phyloP scores from a whole-genome alignment of 2,113 vertebrate species.

The Pachycephala philippinensis region DNA sequence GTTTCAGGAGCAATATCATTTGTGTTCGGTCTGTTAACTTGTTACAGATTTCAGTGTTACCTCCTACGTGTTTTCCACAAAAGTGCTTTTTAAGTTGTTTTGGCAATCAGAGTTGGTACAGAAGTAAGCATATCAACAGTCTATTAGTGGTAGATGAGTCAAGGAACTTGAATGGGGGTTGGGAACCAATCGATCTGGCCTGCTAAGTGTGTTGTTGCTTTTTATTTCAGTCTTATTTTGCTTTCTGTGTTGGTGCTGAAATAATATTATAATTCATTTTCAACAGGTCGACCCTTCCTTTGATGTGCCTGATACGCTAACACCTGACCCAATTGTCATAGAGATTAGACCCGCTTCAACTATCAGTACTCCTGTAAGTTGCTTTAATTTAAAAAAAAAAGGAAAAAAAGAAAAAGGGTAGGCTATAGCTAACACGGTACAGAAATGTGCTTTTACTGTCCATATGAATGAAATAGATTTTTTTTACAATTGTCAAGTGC shows the following conservation, averaged over 20 bases:
- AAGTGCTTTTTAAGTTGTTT: background rate
- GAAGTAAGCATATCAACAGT: rapidly evolving
- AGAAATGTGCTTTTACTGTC: background rate
- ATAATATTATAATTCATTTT: background rate
- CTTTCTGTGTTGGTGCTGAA: background rate
- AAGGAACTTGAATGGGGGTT: background rate
- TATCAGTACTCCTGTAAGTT: slow-evolving; percentile 64
- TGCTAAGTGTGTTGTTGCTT: background rate
- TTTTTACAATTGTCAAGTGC: background rate
- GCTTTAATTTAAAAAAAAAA: background rate
- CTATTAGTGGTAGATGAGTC: background rate
- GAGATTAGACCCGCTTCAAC: slow-evolving; percentile 67
- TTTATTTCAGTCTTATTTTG: background rate
- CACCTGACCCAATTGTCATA: slow-evolving; percentile 74
- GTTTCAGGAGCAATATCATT: background rate
- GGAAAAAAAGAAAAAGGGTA: too few species aligned
- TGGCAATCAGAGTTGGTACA: background rate
- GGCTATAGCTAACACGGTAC: background rate
- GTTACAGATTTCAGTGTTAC: background rate
- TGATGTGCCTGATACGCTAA: slow-evolving; percentile 77
- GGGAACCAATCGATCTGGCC: background rate
- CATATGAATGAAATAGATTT: background rate
- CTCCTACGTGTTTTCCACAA: background rate
- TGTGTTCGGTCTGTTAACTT: background rate
- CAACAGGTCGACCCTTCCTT: slow-evolving; percentile 79